phyloP scores from a whole-genome alignment of 2,797 vertebrate species.

The Sebastes nivosus region DNA sequence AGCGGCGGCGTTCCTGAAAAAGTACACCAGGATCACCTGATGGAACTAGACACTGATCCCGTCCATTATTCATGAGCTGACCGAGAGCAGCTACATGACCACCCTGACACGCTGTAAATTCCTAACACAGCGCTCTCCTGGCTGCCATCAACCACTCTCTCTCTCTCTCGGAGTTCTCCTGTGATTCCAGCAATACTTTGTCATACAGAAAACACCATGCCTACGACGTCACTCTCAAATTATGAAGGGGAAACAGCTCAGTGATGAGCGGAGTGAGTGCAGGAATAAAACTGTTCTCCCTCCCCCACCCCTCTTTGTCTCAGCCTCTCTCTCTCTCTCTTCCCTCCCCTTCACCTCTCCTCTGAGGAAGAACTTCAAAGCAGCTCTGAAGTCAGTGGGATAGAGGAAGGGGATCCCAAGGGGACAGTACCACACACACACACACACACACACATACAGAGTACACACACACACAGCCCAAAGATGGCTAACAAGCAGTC shows the following conservation, averaged over 20 bases:
- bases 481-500: conserved; percentile 71
- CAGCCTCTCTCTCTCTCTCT: not conserved
- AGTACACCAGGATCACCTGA: conserved; percentile 70
- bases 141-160: not conserved
- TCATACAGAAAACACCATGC: conserved; percentile 5
- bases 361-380: conserved; percentile 77
- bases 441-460: not conserved
- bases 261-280: not conserved
- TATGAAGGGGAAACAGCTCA: not conserved
- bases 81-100: conserved; percentile 41
- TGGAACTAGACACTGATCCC: conserved; percentile 67
- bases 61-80: conserved; percentile 80
- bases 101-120: conserved; percentile 36
- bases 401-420: conserved; percentile 60
- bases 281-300: conserved; percentile 24
- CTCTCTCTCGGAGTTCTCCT: not conserved
- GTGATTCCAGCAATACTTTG: conserved; percentile 5
- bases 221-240: conserved; percentile 50
- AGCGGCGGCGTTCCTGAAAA: conserved; percentile 34
- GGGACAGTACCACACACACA: conserved; percentile 41
- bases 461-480: conserved; percentile 21
- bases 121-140: conserved; percentile 16
- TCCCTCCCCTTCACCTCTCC: conserved; percentile 51
- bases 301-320: conserved; percentile 32
- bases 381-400: conserved; percentile 74